These are phyloP conservation scores for Myiagra hebetior DNA, from an alignment of 2,113 vertebrate genomes.

Conservation along the genomic window DNA sequence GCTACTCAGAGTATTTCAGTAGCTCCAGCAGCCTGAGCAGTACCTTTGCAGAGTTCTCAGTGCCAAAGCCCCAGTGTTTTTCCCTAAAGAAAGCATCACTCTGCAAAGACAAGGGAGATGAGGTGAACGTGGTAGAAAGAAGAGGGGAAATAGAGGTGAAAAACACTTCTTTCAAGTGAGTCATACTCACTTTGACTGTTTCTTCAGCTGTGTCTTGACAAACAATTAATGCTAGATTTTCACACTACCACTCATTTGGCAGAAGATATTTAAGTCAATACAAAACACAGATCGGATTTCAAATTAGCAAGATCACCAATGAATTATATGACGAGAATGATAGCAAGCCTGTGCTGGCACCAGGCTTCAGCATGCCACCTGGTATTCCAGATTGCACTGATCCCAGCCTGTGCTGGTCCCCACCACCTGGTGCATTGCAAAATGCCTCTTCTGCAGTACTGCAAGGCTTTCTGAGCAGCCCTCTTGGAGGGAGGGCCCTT, in stretches of 20 bases:
- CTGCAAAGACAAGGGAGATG: neutral
- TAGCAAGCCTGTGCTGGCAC: slow-evolving; percentile 47
- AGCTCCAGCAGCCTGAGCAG: neutral
- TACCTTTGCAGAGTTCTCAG: neutral
- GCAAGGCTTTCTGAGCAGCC: slow-evolving; percentile 19
- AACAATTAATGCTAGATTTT: slow-evolving; percentile 42
- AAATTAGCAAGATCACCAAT: slow-evolving; percentile 52
- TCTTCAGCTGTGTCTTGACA: neutral
- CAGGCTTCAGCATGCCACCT: slow-evolving; percentile 35
- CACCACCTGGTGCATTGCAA: slow-evolving; percentile 41
- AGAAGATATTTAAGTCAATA: slow-evolving; percentile 38
- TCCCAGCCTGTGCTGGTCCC: slow-evolving; percentile 30
- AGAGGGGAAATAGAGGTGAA: neutral
- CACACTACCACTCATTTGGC: slow-evolving; percentile 36
- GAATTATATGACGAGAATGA: neutral
- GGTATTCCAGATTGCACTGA: slow-evolving; percentile 61
- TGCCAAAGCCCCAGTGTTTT: neutral
- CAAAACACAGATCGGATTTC: slow-evolving; percentile 19
- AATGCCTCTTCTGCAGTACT: slow-evolving; percentile 28
- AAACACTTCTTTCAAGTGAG: neutral
- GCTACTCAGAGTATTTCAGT: neutral
- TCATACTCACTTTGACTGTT: neutral
- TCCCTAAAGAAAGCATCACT: neutral
- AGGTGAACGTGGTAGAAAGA: neutral
- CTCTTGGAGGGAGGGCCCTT: neutral